phyloP scores from a whole-genome alignment of 2,113 vertebrate genomes.

The Corythaixoides concolor region DNA sequence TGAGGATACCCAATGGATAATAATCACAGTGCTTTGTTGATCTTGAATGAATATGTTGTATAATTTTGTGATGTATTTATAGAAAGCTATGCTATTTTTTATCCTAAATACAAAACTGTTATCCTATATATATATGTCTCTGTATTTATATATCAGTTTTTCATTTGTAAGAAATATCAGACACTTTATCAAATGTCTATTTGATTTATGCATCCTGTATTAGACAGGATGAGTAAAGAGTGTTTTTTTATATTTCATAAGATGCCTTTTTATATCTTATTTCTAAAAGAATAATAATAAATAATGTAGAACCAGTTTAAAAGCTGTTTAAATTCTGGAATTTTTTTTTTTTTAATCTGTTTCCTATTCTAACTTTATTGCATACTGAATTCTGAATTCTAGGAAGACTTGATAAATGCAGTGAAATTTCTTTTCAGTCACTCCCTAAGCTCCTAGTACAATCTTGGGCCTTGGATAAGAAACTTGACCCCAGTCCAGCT shows the following conservation, averaged over 20 bases:
- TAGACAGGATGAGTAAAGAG: background rate
- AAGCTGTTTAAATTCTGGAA: background rate
- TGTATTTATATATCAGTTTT: background rate
- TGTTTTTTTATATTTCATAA: background rate
- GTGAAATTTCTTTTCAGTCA: background rate
- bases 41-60: background rate
- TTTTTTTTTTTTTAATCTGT: background rate
- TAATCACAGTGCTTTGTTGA: background rate
- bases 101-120: background rate
- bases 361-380: background rate
- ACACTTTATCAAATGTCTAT: background rate
- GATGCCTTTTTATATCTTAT: background rate
- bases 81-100: background rate
- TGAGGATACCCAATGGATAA: background rate
- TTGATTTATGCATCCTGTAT: background rate
- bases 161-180: background rate
- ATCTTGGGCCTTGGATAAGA: background rate
- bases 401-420: background rate
- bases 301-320: background rate
- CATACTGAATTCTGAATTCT: background rate
- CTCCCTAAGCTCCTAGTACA: background rate
- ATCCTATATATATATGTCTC: background rate
- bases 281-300: background rate
- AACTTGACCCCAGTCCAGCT: background rate
- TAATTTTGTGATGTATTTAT: background rate